phyloP scores from a whole-genome alignment of 2,888 invertebrate genomes.

The Exocentrus adspersus region DNA sequence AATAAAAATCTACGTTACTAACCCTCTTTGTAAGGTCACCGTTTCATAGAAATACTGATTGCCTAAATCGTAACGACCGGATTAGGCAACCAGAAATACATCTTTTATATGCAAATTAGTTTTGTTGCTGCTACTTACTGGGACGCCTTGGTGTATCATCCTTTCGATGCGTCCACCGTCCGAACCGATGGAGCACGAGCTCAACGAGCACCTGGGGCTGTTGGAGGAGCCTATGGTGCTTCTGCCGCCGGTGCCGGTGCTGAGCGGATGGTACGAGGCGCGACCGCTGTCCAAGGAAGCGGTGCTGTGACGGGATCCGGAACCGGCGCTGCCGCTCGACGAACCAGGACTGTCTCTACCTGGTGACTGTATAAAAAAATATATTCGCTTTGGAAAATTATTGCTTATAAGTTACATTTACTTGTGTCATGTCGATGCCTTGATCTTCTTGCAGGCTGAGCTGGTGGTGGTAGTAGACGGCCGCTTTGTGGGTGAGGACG shows the following conservation, averaged over 20 bases:
- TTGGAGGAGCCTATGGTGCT: conserved; percentile 66
- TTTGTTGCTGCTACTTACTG: conserved; percentile 64
- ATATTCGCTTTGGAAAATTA: no score
- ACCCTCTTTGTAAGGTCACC: background rate
- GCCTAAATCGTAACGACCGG: no score
- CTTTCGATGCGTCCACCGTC: conserved; percentile 78
- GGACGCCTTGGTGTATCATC: conserved; percentile 75
- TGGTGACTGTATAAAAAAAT: conserved; percentile 75
- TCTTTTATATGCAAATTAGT: background rate
- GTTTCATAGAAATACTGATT: no score
- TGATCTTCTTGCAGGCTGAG: conserved; percentile 86
- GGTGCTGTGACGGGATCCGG: conserved; percentile 89
- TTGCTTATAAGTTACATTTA: conserved; percentile 56
- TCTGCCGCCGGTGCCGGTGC: conserved; percentile 62
- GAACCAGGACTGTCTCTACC: conserved; percentile 94
- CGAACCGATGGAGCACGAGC: conserved; percentile 80
- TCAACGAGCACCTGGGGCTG: conserved; percentile 77
- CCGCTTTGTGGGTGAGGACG: conserved; percentile 79
- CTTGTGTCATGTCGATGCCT: conserved; percentile 89
- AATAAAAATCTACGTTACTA: conserved; percentile 38
- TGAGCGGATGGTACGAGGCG: conserved; percentile 78
- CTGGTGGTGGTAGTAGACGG: conserved; percentile 84
- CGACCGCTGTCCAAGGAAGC: conserved; percentile 92
- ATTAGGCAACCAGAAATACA: background rate
- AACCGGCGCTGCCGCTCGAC: conserved; percentile 87